phyloP scores from a whole-genome alignment of 2,113 vertebrate genomes.

The Neogale vison region DNA sequence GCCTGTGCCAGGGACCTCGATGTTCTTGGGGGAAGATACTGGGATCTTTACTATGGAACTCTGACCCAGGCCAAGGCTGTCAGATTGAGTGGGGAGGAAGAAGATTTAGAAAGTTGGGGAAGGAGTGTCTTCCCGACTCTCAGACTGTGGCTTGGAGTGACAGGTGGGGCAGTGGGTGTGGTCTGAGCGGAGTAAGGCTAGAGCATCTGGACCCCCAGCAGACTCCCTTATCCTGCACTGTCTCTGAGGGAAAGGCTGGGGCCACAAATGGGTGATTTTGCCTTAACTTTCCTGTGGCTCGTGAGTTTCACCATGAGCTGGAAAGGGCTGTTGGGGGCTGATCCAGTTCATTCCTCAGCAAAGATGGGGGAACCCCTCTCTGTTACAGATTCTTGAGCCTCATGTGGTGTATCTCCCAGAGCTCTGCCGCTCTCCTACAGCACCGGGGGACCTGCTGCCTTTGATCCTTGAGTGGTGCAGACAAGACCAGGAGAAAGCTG shows the following conservation, averaged over 20 bases:
- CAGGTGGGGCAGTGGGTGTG: neutral
- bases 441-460: neutral
- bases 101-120: slow-evolving; percentile 33
- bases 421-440: neutral
- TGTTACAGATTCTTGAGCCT: slow-evolving; percentile 42
- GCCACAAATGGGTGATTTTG: neutral
- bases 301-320: neutral
- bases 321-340: neutral
- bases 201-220: neutral
- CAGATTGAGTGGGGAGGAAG: slow-evolving; percentile 5
- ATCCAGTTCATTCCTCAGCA: neutral
- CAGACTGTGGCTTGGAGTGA: neutral
- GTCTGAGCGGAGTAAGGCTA: neutral
- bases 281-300: neutral
- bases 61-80: slow-evolving; percentile 56
- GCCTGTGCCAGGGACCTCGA: neutral
- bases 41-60: neutral
- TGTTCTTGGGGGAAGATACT: slow-evolving; percentile 39
- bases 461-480: neutral
- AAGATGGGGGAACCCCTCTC: neutral
- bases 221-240: neutral
- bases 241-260: neutral
- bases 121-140: neutral
- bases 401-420: neutral
- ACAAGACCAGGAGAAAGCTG: neutral